phyloP scores from a whole-genome alignment of 2,797 vertebrate genomes.

The Heterohyrax brucei region DNA sequence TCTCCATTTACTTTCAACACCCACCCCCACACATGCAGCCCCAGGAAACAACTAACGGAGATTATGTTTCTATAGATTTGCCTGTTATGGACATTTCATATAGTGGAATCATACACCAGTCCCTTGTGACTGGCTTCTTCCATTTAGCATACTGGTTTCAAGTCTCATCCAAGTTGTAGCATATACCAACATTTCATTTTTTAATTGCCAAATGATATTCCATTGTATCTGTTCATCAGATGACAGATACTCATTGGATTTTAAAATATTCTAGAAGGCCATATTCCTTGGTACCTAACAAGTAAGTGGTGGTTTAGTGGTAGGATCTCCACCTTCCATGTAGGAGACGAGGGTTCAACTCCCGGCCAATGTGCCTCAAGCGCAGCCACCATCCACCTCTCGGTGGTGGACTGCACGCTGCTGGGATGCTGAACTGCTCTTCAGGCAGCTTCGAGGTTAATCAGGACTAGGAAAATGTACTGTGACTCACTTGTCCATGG shows the following conservation, averaged over 20 bases:
- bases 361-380: background rate
- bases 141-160: background rate
- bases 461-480: background rate
- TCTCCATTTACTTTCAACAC: background rate
- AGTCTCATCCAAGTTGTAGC: background rate
- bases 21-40: background rate
- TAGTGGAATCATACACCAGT: background rate
- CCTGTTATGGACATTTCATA: background rate
- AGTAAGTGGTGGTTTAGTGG: background rate
- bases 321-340: background rate
- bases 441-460: background rate
- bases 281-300: background rate
- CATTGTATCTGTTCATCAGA: background rate
- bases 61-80: background rate
- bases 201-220: background rate
- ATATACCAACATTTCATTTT: background rate
- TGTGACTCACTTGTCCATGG: background rate
- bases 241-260: background rate
- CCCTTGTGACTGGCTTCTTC: background rate
- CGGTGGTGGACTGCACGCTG: background rate
- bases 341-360: background rate
- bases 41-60: background rate
- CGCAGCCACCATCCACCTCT: background rate
- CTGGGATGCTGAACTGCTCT: background rate
- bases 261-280: conserved; percentile 29